Conservation (phyloP, 2,113 vertebrate species). For the Cettia cetti region DNA sequence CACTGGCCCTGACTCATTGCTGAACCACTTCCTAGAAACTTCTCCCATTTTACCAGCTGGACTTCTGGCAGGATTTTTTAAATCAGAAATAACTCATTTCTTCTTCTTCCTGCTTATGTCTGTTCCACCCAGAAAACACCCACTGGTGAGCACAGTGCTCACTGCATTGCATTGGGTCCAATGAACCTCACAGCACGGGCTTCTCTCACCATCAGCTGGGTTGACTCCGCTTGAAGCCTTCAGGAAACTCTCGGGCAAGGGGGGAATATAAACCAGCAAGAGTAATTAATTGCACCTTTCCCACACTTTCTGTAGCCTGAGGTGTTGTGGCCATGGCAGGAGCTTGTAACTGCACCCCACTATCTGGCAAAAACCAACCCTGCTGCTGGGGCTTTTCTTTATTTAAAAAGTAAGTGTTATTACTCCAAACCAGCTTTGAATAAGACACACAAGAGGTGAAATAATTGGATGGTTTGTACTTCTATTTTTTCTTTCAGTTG, state of each 20-base stretch:
- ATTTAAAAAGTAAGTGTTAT: background rate
- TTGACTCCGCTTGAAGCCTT: background rate
- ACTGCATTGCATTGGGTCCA: fast-evolving
- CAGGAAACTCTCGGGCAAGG: fast-evolving
- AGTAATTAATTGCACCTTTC: background rate
- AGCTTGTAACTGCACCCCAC: fast-evolving
- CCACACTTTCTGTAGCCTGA: background rate
- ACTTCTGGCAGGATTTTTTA: background rate
- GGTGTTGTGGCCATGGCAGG: background rate
- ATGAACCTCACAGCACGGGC: fast-evolving
- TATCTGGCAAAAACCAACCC: background rate
- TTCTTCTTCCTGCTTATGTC: background rate
- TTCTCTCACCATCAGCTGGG: background rate
- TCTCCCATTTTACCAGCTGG: background rate
- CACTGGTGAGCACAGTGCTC: fast-evolving
- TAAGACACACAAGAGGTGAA: background rate
- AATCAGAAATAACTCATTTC: background rate
- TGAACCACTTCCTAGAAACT: background rate
- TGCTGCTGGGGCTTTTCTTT: fast-evolving
- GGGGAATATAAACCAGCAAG: background rate
- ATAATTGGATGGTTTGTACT: background rate
- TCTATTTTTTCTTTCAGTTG: background rate
- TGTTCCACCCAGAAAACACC: background rate
- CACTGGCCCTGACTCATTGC: fast-evolving
- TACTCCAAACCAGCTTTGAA: background rate